Evolutionary conservation across 2,797 vertebrate genomes (phyloP), one percentile per base, ranked within the genome.

Genomic region (Anas bernieri): DNA sequence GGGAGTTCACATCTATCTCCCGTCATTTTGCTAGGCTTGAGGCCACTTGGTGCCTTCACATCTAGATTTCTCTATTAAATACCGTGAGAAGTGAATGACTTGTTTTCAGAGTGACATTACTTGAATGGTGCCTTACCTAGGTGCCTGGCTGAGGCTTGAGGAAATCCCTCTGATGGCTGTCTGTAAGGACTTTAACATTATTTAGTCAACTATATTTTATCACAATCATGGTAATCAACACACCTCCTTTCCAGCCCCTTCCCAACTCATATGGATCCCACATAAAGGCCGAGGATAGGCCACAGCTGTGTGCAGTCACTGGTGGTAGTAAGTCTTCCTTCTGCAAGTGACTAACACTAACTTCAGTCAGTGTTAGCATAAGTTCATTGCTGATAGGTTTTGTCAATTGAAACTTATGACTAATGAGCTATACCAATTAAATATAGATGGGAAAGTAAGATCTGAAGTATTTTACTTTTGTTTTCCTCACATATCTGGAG

Each of bases 181-280:
- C 33, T 43, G 17, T 11, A 56, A 50, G 41, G 46, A 61, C 43
- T 73, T 39, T 76, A 30, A 43, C n/a, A 9, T 48, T 35, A 55
- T 55, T 72, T 35, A 66, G 30, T 9, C 86, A 43, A 35, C 72
- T 58, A 2, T 63, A 17, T 70, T 74, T 88, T 82, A 63, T 20
- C 43, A 35, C 14, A 39, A 0, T 59, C 5, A 0, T 26, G 17
- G 21, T 58, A 13, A 79, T 59, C 31, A 70, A 1, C 5, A 18
- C 25, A 50, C 28, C 7, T 85, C 52, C 43, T 70, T 68, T 22
- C 17, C 85, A 67, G 2, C 72, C 18, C 20, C 20, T 82, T 58
- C 46, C 88, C 64, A 64, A 56, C 52, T 81, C 75, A 35, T 12
- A 21, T 22, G 45, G 46, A 22, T 35, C 37, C 39, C 20, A 0